These are phyloP conservation scores for Chionis minor DNA, from an alignment of 2,113 vertebrate species.

Conservation along the genomic window DNA sequence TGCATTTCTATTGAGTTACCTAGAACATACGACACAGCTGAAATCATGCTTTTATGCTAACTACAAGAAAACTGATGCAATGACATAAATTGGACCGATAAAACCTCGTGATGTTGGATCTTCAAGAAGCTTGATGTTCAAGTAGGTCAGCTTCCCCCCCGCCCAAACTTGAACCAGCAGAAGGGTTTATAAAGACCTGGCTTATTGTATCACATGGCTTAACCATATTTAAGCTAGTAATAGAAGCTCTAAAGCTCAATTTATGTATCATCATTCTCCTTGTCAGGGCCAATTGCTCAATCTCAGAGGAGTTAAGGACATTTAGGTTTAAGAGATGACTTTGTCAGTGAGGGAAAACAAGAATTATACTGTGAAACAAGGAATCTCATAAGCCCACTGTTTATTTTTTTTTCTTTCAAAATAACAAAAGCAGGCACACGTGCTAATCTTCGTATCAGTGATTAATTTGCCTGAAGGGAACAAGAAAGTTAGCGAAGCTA, in stretches of 20 bases:
- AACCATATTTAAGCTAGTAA: neutral
- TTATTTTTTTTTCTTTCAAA: neutral
- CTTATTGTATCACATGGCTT: neutral
- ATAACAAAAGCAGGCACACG: neutral
- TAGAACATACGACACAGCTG: neutral
- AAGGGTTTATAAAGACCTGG: neutral
- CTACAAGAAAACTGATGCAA: neutral
- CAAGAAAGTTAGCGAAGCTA: neutral
- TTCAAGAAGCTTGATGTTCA: neutral
- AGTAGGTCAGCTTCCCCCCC: neutral
- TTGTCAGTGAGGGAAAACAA: neutral
- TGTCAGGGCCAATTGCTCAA: neutral
- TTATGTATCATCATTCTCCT: neutral
- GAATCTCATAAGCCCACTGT: neutral
- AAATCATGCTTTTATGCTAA: neutral
- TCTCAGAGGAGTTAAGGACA: neutral
- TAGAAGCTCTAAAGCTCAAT: neutral
- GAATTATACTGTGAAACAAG: neutral
- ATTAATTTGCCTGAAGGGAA: neutral
- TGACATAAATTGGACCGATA: neutral
- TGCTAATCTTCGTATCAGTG: neutral
- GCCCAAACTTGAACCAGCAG: neutral
- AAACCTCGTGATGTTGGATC: neutral
- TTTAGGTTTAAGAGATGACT: neutral
- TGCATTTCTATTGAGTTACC: neutral